Evolutionary conservation across 2,888 invertebrate species (phyloP).

Genomic region (Caenorhabditis panamensis): DNA sequence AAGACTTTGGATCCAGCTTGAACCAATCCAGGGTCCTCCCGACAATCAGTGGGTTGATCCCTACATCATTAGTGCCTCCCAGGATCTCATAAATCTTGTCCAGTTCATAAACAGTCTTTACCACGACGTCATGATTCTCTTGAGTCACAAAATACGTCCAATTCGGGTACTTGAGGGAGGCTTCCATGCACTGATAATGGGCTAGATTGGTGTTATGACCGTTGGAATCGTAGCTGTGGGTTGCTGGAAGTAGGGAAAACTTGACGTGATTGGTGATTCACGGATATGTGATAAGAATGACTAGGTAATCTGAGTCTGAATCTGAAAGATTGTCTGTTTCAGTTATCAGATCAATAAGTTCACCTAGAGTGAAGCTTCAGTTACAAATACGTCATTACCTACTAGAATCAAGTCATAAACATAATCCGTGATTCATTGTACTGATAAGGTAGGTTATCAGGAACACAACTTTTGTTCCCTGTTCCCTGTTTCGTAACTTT

Average conservation of each 20-base stretch:
- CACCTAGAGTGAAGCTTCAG: too few species aligned
- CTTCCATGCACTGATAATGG: constrained; percentile 49
- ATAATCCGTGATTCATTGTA: too few species aligned
- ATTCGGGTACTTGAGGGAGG: constrained; percentile 13
- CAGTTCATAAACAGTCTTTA: constrained; percentile 49
- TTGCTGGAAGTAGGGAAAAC: constrained; percentile 26
- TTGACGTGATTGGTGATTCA: neutral
- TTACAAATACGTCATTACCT: too few species aligned
- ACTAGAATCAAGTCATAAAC: too few species aligned
- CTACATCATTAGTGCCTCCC: constrained; percentile 59
- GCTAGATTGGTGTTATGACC: constrained; percentile 60
- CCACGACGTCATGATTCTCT: constrained; percentile 59
- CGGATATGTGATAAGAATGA: too few species aligned
- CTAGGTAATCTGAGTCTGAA: too few species aligned
- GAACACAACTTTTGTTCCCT: too few species aligned
- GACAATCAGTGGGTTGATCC: neutral
- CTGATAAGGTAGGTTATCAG: too few species aligned
- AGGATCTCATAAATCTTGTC: constrained; percentile 30
- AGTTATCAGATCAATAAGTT: too few species aligned
- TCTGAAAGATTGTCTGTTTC: too few species aligned
- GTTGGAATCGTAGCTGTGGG: constrained; percentile 31
- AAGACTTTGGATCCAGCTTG: constrained; percentile 28
- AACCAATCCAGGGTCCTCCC: neutral
- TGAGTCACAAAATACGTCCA: constrained; percentile 59
- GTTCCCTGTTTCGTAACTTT: too few species aligned